These are phyloP conservation scores for Boloria selene DNA, from an alignment of 2,888 invertebrate species.

Conservation along the genomic window DNA sequence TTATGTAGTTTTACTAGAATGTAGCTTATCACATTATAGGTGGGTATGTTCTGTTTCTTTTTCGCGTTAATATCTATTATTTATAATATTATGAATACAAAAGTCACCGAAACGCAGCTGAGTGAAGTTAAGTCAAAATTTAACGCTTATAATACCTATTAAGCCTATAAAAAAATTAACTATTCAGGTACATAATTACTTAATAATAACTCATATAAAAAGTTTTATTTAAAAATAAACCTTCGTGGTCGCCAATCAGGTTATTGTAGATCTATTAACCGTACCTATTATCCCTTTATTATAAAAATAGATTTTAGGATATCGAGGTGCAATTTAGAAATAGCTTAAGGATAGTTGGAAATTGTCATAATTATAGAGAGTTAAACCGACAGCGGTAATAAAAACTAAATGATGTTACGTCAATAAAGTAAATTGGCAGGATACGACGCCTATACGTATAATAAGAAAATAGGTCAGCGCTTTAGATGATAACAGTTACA, in stretches of 20 bases:
- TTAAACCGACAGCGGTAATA: constrained; percentile 65
- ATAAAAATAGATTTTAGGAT: constrained; percentile 65
- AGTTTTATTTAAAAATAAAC: constrained; percentile 51
- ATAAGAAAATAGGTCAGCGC: constrained; percentile 70
- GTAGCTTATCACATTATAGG: neutral
- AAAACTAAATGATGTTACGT: constrained; percentile 76
- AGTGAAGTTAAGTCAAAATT: no score
- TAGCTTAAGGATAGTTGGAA: constrained; percentile 70
- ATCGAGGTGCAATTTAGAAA: constrained; percentile 71
- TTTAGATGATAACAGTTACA: constrained; percentile 49
- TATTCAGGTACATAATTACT: constrained; percentile 46
- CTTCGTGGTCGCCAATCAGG: constrained; percentile 59
- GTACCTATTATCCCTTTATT: constrained; percentile 59
- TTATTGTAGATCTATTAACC: constrained; percentile 52
- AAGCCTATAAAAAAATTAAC: no score
- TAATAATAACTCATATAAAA: constrained; percentile 42
- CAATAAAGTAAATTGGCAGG: constrained; percentile 80
- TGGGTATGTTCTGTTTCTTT: no score
- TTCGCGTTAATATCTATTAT: constrained; percentile 36
- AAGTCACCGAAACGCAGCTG: no score
- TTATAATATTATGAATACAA: no score
- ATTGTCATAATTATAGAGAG: constrained; percentile 72
- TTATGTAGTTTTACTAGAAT: no score
- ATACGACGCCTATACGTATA: constrained; percentile 55
- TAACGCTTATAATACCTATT: no score